phyloP scores from a whole-genome alignment of 2,113 vertebrate genomes.

The Gasterosteus aculeatus region DNA sequence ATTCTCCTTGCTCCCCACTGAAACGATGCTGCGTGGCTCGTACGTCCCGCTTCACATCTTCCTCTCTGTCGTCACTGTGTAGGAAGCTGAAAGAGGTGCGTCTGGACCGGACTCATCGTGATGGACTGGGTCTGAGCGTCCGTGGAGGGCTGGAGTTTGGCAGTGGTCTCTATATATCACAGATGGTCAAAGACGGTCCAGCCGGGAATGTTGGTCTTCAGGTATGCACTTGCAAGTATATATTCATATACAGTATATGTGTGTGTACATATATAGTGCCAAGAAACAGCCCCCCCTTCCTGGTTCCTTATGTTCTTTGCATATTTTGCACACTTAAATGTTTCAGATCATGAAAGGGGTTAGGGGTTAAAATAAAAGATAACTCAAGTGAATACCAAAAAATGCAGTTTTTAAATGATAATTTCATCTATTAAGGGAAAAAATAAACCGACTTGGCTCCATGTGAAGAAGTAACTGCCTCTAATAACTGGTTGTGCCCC shows the following conservation, averaged over 20 bases:
- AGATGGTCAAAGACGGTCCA: slow-evolving; percentile 94
- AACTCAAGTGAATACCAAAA: too few species aligned
- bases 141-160: slow-evolving; percentile 93
- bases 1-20: neutral
- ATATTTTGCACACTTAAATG: too few species aligned
- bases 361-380: too few species aligned
- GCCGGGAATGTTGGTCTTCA: slow-evolving; percentile 92
- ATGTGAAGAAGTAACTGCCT: too few species aligned
- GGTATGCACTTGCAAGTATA: slow-evolving; percentile 69
- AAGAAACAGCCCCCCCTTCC: too few species aligned
- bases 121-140: slow-evolving; percentile 94
- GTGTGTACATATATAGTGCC: too few species aligned
- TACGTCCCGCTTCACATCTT: neutral
- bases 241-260: neutral
- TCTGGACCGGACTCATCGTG: slow-evolving; percentile 90
- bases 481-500: too few species aligned
- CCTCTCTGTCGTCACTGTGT: slow-evolving; percentile 8
- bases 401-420: too few species aligned
- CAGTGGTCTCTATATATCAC: slow-evolving; percentile 95
- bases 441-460: too few species aligned
- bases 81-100: slow-evolving; percentile 97
- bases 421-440: too few species aligned
- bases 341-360: too few species aligned
- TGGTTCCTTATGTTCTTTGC: too few species aligned
- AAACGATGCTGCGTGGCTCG: neutral